Percentiles rank a stretch among this genome's conserved stretches.
phyloP scores from a whole-genome alignment of 2,888 invertebrate genomes.

The Philhelius pedissequus region DNA sequence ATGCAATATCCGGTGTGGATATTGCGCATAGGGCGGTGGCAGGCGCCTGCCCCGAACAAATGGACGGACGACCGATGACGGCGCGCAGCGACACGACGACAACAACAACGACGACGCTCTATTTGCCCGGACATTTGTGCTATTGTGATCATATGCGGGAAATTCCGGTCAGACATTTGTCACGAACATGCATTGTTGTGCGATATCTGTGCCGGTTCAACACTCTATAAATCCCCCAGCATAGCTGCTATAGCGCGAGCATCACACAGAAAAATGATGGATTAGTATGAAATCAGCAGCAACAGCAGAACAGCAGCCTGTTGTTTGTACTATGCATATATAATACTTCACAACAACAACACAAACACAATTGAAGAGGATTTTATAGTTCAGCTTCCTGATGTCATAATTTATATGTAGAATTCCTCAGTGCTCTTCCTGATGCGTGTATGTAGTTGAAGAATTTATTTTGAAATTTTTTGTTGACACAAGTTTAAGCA shows the following conservation, averaged over 20 bases:
- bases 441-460: neutral
- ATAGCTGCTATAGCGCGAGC: neutral
- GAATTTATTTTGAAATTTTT: neutral
- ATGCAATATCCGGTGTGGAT: constrained; percentile 59
- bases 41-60: neutral
- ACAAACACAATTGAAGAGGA: neutral
- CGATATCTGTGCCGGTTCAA: constrained; percentile 24
- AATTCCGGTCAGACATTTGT: constrained; percentile 37
- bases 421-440: neutral
- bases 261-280: neutral
- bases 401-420: constrained; percentile 10
- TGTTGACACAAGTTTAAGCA: neutral
- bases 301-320: neutral
- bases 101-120: neutral
- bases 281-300: constrained; percentile 4
- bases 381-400: constrained; percentile 10
- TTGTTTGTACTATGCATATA: neutral
- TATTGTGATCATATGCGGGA: constrained; percentile 26
- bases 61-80: neutral
- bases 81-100: neutral
- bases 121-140: constrained; percentile 12
- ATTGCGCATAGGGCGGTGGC: constrained; percentile 33
- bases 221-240: constrained; percentile 18
- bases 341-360: neutral
- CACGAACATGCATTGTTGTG: constrained; percentile 26